Conservation (phyloP, 1,140 invertebrate genomes). For the Magallana angulata region DNA sequence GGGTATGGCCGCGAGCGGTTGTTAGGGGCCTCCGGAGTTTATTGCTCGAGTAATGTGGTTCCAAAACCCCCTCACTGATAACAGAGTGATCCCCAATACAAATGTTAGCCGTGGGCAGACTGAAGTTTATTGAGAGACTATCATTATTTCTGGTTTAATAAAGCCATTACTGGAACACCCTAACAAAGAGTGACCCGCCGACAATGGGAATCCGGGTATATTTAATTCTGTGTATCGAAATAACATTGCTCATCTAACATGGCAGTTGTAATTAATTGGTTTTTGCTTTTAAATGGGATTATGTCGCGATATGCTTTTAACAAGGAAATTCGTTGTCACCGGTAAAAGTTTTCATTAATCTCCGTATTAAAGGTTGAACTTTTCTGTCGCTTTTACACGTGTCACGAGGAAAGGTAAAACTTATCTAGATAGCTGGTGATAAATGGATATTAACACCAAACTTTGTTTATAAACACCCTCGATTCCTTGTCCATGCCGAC, state of each 20-base stretch:
- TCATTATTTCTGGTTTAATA: conserved; percentile 38
- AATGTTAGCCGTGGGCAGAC: conserved; percentile 15
- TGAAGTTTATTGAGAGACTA: not conserved
- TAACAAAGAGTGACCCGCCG: not conserved
- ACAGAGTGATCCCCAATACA: conserved; percentile 15
- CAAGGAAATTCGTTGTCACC: conserved; percentile 30
- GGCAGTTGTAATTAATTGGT: conserved; percentile 31
- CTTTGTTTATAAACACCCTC: conserved; percentile 26
- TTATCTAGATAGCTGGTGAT: conserved; percentile 36
- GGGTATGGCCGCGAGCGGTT: conserved; percentile 17
- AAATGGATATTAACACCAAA: conserved; percentile 31
- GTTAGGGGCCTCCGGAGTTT: not conserved
- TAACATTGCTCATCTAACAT: conserved; percentile 34
- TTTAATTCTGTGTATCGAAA: conserved; percentile 31
- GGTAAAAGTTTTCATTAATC: conserved; percentile 36
- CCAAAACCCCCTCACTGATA: conserved; percentile 18
- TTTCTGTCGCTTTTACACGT: conserved; percentile 30
- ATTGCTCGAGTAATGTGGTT: conserved; percentile 28
- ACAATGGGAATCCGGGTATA: conserved; percentile 16
- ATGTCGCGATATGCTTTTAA: conserved; percentile 37
- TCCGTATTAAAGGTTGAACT: conserved; percentile 20
- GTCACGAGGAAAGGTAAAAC: conserved; percentile 32
- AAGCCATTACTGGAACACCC: not conserved
- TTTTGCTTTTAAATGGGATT: conserved; percentile 38
- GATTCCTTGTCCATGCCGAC: not conserved